phyloP scores from a whole-genome alignment of 64 coral and sea anemone genomes.

The Hydrozoanthus tunicans region DNA sequence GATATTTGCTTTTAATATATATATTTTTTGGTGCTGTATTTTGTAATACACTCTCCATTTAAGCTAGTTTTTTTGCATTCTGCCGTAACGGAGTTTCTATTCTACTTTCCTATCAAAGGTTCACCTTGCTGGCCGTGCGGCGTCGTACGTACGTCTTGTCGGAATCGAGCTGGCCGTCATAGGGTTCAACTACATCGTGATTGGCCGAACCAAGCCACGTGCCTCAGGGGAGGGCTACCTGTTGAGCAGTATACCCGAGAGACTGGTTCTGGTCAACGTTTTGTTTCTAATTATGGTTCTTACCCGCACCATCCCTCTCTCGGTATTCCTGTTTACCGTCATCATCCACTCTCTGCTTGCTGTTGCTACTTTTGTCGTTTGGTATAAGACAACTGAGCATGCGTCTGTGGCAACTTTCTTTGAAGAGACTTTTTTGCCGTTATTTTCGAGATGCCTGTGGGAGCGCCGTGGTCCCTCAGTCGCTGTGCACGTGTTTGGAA shows the following conservation, averaged over 20 bases:
- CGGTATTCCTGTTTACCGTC: constrained; percentile 30
- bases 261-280: constrained; percentile 13
- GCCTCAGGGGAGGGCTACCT: constrained; percentile 37
- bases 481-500: constrained; percentile 37
- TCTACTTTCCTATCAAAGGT: not conserved
- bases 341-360: constrained; percentile 35
- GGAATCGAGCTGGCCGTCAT: constrained; percentile 22
- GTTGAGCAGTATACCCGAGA: constrained; percentile 36
- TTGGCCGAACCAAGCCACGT: constrained; percentile 31
- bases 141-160: constrained; percentile 26
- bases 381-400: constrained; percentile 47
- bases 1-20: no score
- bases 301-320: not conserved
- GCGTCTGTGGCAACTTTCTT: constrained; percentile 23
- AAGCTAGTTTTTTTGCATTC: not conserved
- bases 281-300: constrained; percentile 24
- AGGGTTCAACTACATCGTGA: constrained; percentile 48
- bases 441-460: constrained; percentile 21
- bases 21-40: no score
- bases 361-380: constrained; percentile 11
- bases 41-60: no score
- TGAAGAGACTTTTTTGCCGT: constrained; percentile 31
- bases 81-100: not conserved
- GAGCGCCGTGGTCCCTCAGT: constrained; percentile 26
- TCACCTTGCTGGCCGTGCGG: constrained; percentile 32